These are phyloP conservation scores for Ametastegia equiseti DNA, from an alignment of 2,888 invertebrate genomes.

Conservation along the genomic window DNA sequence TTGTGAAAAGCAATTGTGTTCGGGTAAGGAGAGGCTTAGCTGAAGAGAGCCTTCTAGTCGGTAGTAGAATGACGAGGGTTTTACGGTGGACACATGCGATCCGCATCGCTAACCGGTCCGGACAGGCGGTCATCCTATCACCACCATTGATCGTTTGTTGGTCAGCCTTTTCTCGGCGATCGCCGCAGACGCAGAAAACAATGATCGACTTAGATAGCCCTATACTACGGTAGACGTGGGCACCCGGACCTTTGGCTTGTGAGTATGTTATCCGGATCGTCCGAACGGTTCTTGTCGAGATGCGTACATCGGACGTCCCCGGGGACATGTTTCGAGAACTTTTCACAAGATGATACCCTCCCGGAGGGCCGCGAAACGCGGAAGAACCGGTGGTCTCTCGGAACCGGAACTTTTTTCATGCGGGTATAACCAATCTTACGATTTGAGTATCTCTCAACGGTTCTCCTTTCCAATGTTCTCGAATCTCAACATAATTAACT, in stretches of 20 bases:
- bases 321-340: conserved; percentile 46
- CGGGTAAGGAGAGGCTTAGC: neutral
- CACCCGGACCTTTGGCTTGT: conserved; percentile 36
- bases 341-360: conserved; percentile 36
- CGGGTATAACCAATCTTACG: neutral
- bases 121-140: conserved; percentile 35
- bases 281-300: conserved; percentile 41
- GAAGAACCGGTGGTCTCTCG: conserved; percentile 25
- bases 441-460: neutral
- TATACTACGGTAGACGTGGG: conserved; percentile 22
- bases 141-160: conserved; percentile 48
- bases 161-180: conserved; percentile 46
- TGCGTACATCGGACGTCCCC: conserved; percentile 40
- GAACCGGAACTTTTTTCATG: conserved; percentile 26
- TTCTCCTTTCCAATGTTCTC: neutral
- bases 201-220: conserved; percentile 46
- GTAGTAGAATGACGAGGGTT: conserved; percentile 29
- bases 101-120: conserved; percentile 43
- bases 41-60: conserved; percentile 7
- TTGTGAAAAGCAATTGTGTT: neutral
- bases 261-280: conserved; percentile 47
- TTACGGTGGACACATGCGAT: conserved; percentile 31
- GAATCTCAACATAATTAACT: no score
- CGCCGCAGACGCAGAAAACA: conserved; percentile 47
- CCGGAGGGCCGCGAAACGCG: conserved; percentile 35